phyloP scores from a whole-genome alignment of 2,888 invertebrate genomes.

The Aproaerema taeniolella region DNA sequence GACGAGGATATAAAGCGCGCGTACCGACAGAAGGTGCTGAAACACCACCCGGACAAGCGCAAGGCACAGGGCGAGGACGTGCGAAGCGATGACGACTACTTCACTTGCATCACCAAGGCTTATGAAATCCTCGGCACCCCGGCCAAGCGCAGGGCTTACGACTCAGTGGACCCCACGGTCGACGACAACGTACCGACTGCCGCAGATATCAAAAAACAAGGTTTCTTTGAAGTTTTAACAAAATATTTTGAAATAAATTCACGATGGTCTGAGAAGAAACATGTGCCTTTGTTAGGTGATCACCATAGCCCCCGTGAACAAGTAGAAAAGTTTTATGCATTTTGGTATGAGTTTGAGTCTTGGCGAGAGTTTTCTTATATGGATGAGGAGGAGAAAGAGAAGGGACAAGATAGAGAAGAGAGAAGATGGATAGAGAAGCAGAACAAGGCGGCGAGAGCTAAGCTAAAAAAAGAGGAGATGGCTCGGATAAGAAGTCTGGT shows the following conservation, averaged over 20 bases:
- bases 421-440: conserved; percentile 99
- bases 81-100: conserved; percentile 95
- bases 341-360: conserved; percentile 99
- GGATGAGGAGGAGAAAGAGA: conserved; percentile 99
- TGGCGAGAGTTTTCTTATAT: conserved; percentile 99
- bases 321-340: conserved; percentile 96
- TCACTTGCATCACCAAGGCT: conserved; percentile 98
- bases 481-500: conserved; percentile 92
- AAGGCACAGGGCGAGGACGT: conserved; percentile 93
- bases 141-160: conserved; percentile 91
- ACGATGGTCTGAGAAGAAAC: conserved; percentile 93
- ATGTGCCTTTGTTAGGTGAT: conserved; percentile 90
- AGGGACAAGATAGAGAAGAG: conserved; percentile 97
- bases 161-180: conserved; percentile 97
- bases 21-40: conserved; percentile 86
- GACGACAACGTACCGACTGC: conserved; percentile 91
- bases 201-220: conserved; percentile 85
- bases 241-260: conserved; percentile 87
- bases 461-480: conserved; percentile 98
- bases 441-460: conserved; percentile 94
- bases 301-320: conserved; percentile 86
- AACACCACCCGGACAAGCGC: conserved; percentile 99
- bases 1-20: conserved; percentile 96
- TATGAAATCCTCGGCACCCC: conserved; percentile 93
- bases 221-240: conserved; percentile 82